A percentile compares a stretch with the other conserved stretches of the same genome.
These are phyloP conservation scores for Oxyura jamaicensis DNA, from an alignment of 2,113 vertebrate genomes.

Conservation along the genomic window DNA sequence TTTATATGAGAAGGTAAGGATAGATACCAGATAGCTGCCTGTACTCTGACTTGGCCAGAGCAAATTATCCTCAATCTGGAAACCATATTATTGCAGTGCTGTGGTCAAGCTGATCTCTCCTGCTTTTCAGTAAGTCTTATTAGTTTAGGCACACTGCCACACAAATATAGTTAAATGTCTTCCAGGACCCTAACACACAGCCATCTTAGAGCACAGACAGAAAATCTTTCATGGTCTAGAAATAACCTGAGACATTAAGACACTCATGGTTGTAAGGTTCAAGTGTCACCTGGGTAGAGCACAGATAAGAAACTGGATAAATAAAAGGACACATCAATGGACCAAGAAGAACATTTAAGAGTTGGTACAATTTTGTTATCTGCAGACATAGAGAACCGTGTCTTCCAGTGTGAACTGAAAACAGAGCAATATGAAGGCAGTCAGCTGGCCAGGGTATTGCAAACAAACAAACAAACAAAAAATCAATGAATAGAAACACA, in stretches of 20 bases:
- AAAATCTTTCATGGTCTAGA: background rate
- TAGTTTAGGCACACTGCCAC: background rate
- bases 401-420: background rate
- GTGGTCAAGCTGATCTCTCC: background rate
- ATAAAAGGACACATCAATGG: background rate
- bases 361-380: background rate
- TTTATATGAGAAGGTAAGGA: background rate
- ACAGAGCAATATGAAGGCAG: background rate
- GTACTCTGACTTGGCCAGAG: background rate
- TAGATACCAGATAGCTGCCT: background rate
- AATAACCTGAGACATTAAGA: background rate
- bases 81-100: background rate
- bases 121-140: background rate
- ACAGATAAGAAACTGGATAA: background rate
- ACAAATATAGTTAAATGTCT: background rate
- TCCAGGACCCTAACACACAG: background rate
- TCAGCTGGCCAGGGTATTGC: background rate
- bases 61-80: background rate
- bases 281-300: background rate
- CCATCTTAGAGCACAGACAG: background rate
- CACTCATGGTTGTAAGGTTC: background rate
- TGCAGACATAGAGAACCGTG: background rate
- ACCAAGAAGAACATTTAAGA: background rate
- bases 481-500: background rate
- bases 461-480: background rate